phyloP scores from a whole-genome alignment of 2,888 invertebrate genomes.

The Chrysomela aeneicollis region DNA sequence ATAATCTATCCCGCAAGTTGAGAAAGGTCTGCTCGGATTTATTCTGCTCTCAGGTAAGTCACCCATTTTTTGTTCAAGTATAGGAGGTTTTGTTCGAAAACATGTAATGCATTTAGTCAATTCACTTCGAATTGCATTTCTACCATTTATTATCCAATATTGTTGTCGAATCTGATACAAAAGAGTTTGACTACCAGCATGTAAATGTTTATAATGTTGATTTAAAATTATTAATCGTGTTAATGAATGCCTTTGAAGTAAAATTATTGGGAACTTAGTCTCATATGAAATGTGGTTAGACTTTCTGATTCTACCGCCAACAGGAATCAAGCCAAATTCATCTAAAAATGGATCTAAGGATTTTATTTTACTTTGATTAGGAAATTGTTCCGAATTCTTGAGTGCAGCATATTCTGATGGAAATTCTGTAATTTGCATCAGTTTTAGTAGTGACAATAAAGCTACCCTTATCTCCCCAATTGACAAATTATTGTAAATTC shows the following conservation, averaged over 20 bases:
- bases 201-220: slow-evolving; percentile 36
- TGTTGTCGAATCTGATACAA: slow-evolving; percentile 29
- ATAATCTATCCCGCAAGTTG: slow-evolving; percentile 33
- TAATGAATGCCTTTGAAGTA: slow-evolving; percentile 31
- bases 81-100: slow-evolving; percentile 27
- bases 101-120: slow-evolving; percentile 32
- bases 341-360: slow-evolving; percentile 30
- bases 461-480: not conserved
- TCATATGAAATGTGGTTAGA: slow-evolving; percentile 22
- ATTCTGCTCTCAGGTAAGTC: slow-evolving; percentile 32
- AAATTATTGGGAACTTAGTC: slow-evolving; percentile 31
- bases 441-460: slow-evolving; percentile 1
- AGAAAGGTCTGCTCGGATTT: slow-evolving; percentile 33
- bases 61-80: slow-evolving; percentile 31
- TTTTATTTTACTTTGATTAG: slow-evolving; percentile 6
- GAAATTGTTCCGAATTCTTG: not conserved
- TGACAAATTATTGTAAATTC: not conserved
- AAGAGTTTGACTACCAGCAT: slow-evolving; percentile 31
- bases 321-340: slow-evolving; percentile 28
- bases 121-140: slow-evolving; percentile 24
- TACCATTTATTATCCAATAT: slow-evolving; percentile 37
- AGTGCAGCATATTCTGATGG: not conserved
- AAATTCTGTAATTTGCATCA: not conserved
- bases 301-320: slow-evolving; percentile 38
- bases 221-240: slow-evolving; percentile 29